These are phyloP conservation scores for Bombylius major DNA, from an alignment of 2,888 invertebrate genomes.

Conservation along the genomic window DNA sequence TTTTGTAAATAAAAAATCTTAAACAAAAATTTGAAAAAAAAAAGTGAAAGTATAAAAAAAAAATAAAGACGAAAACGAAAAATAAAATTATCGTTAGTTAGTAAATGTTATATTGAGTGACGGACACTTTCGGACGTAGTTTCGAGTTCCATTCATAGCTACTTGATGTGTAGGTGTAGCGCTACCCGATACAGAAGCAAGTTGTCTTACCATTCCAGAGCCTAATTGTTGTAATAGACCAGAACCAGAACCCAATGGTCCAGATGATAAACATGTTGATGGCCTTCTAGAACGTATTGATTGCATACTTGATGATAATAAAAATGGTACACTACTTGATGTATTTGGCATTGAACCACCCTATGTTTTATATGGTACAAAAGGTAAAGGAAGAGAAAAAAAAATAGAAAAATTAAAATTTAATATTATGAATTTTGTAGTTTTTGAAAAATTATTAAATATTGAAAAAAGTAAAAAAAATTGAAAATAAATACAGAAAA, in stretches of 20 bases:
- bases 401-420: slow-evolving; percentile 28
- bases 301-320: slow-evolving; percentile 67
- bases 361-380: slow-evolving; percentile 38
- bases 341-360: slow-evolving; percentile 85
- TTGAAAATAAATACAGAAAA: too few species aligned
- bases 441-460: background rate
- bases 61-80: too few species aligned
- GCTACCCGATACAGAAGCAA: slow-evolving; percentile 51
- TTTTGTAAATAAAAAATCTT: too few species aligned
- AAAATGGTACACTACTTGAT: slow-evolving; percentile 75
- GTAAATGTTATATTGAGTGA: slow-evolving; percentile 62
- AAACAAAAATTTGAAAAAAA: too few species aligned
- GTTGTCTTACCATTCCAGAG: slow-evolving; percentile 87
- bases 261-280: slow-evolving; percentile 55
- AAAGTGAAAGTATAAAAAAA: too few species aligned
- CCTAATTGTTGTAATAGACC: slow-evolving; percentile 78
- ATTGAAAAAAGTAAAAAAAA: too few species aligned
- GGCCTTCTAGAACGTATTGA: slow-evolving; percentile 62
- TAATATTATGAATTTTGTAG: background rate
- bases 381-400: slow-evolving; percentile 21
- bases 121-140: slow-evolving; percentile 60
- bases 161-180: slow-evolving; percentile 47
- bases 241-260: slow-evolving; percentile 50
- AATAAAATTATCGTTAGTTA: slow-evolving; percentile 30
- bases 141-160: slow-evolving; percentile 43